Percentiles rank a stretch among this genome's conserved stretches.
These are phyloP conservation scores for Apostichopus californicus DNA, from an alignment of 35 echinoderm and acorn worm genomes.

Conservation along the genomic window DNA sequence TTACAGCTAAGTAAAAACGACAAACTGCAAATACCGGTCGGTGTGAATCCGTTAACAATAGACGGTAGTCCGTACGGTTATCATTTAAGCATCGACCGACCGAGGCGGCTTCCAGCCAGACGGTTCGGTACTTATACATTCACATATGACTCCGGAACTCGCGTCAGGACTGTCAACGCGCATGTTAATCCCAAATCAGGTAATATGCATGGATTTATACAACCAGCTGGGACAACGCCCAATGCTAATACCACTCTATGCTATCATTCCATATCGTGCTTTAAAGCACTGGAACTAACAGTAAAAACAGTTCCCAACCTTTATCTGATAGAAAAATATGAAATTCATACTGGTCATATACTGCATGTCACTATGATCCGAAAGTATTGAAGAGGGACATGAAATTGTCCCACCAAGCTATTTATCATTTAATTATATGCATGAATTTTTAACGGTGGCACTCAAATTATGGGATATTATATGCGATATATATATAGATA, in stretches of 20 bases:
- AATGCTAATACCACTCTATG: background rate
- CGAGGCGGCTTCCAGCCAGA: background rate
- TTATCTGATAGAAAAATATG: too few relatives aligned
- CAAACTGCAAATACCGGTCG: background rate
- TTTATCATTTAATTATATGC: too few relatives aligned
- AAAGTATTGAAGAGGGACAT: too few relatives aligned
- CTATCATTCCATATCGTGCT: background rate
- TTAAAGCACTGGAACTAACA: background rate
- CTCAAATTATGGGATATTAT: too few relatives aligned
- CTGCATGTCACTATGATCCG: too few relatives aligned
- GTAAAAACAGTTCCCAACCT: too few relatives aligned
- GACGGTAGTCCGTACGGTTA: background rate
- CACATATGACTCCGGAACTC: background rate
- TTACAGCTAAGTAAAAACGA: conserved; percentile 4
- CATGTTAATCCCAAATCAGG: background rate
- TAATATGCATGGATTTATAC: background rate
- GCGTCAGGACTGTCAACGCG: background rate
- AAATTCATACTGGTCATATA: too few relatives aligned
- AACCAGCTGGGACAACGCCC: too few relatives aligned
- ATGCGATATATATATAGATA: too few relatives aligned
- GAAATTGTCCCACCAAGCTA: too few relatives aligned
- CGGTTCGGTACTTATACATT: background rate
- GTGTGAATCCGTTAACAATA: background rate
- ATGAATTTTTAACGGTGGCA: too few relatives aligned
- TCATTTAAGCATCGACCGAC: background rate